Evolutionary conservation across 2,888 invertebrate species (phyloP).

Genomic region (Aphodius granarius): DNA sequence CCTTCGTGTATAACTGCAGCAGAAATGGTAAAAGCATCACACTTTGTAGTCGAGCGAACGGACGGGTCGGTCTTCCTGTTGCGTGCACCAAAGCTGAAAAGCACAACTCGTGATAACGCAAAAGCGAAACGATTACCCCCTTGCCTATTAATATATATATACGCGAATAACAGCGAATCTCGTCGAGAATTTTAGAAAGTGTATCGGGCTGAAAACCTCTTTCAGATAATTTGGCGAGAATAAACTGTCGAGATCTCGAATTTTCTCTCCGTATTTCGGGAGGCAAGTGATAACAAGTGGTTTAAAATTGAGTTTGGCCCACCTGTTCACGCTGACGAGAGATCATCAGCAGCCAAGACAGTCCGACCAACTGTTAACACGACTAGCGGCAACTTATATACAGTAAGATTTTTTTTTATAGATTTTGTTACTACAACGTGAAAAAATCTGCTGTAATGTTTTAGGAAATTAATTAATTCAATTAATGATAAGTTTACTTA

Average conservation of each 20-base stretch:
- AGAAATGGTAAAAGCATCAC: background rate
- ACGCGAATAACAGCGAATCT: background rate
- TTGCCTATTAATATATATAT: background rate
- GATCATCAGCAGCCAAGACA: background rate
- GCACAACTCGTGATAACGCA: background rate
- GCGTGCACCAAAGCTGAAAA: background rate
- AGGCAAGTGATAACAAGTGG: background rate
- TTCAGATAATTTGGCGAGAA: background rate
- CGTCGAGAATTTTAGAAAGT: background rate
- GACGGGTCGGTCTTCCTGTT: background rate
- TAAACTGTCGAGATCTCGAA: background rate
- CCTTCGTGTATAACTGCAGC: background rate
- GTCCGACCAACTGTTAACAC: background rate
- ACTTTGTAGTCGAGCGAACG: background rate
- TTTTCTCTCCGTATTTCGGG: no score
- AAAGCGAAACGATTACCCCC: background rate
- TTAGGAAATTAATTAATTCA: no score
- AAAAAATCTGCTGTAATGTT: no score
- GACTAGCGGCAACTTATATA: background rate
- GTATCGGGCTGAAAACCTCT: background rate
- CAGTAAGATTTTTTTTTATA: background rate
- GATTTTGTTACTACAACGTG: background rate
- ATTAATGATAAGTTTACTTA: no score
- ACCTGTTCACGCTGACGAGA: background rate
- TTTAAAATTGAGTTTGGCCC: background rate